Evolutionary conservation across 2,888 invertebrate species (phyloP).

Genomic region (Cecidostiba fungosa): DNA sequence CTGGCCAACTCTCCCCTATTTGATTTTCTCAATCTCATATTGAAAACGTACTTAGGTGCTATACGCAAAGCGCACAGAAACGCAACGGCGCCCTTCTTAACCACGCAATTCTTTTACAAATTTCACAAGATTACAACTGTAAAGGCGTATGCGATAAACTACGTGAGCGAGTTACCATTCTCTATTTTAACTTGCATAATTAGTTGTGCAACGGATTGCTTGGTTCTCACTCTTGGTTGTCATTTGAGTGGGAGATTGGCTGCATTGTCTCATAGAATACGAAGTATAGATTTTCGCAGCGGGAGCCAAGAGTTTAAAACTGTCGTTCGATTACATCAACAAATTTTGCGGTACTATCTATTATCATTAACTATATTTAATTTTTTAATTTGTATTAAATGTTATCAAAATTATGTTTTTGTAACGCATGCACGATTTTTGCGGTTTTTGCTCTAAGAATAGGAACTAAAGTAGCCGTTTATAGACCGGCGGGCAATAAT

Average conservation of each 20-base stretch:
- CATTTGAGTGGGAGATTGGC: conserved; percentile 73
- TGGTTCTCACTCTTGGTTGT: conserved; percentile 71
- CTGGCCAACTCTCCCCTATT: too few relatives aligned
- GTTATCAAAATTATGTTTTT: too few relatives aligned
- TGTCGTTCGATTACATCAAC: conserved; percentile 5
- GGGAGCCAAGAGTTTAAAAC: not conserved
- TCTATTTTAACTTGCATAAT: conserved; percentile 67
- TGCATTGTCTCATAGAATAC: conserved; percentile 69
- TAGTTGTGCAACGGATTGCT: conserved; percentile 70
- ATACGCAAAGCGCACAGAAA: conserved; percentile 5
- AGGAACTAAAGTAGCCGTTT: too few relatives aligned
- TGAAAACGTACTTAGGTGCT: not conserved
- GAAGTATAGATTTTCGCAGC: not conserved
- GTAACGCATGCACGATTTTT: too few relatives aligned
- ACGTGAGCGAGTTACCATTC: conserved; percentile 70
- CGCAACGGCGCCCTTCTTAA: not conserved
- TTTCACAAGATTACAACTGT: conserved; percentile 68
- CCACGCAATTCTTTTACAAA: conserved; percentile 70
- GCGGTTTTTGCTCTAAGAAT: too few relatives aligned
- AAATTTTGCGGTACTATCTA: conserved; percentile 30
- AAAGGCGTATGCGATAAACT: conserved; percentile 62
- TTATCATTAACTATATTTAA: too few relatives aligned
- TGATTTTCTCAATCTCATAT: not conserved
- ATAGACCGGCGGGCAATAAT: too few relatives aligned
- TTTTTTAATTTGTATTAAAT: too few relatives aligned